Base-by-base conservation (phyloP, 2,113 vertebrate species). In the Pelusios castaneus region DNA sequence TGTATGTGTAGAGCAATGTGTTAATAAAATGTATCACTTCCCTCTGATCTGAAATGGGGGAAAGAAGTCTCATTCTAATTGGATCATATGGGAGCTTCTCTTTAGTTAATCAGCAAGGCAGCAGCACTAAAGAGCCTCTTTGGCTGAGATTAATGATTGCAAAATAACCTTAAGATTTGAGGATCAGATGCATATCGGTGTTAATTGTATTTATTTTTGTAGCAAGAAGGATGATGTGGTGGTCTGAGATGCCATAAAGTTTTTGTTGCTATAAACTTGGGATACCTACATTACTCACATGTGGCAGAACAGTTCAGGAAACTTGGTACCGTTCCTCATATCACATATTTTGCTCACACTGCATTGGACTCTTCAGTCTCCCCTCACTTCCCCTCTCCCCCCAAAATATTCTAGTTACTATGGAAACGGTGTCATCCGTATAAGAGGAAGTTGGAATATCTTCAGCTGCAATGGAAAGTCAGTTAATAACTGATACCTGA, bases 371-470 rank as follows among this genome's bases (percentile, higher is more conserved):
- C 85, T 94, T 77, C 90, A 21, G 56, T 83, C 93, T 95, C 86
- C 92, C 92, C 86, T 75, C 70, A 82, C 38, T 82, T 1, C 90
- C 89, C 87, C 93, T 1, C 90, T 88, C 87, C 93, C 91, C 94
- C 97, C 93, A 94, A 97, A 97, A 95, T 96, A 88, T 91, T 92
- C 93, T 91, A 87, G 96, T 97, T 97, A 94, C 97, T 95, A 97
- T 97, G 96, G 97, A 97, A 97, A 97, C 96, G 86, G 54, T 85
- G 88, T 97, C 96, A 93, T 95, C 89, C 5, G 21, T 25, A 45
- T 75, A 90, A 95, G 97, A 96, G 92, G 89, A 43, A 85, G 82
- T 93, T 86, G 93, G 88, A 31, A 12, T 70, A n/a, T 55, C 55
- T 85, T 75, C 79, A n/a, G 76, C 87, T 82, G 85, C 80, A 87